Percentiles rank a stretch among this genome's conserved stretches.
These are phyloP conservation scores for Labia minor DNA, from an alignment of 2,888 invertebrate species.

Conservation along the genomic window DNA sequence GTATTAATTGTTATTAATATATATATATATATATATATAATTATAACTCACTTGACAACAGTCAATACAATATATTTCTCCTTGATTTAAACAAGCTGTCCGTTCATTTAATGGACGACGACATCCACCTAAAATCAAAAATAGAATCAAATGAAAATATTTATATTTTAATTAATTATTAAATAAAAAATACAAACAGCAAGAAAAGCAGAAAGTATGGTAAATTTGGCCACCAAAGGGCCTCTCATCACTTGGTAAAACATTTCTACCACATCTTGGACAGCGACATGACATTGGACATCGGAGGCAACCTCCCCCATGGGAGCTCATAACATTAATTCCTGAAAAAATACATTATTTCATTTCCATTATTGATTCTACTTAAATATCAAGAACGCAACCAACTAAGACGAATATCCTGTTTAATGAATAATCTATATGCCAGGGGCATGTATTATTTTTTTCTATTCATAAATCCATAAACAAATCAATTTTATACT, in stretches of 20 bases:
- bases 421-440: too few species aligned
- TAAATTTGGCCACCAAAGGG: neutral
- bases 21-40: too few species aligned
- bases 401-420: too few species aligned
- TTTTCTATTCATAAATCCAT: too few species aligned
- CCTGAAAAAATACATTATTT: too few species aligned
- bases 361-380: too few species aligned
- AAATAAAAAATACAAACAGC: neutral
- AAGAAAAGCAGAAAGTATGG: neutral
- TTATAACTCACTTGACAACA: neutral
- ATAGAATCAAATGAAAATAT: too few species aligned
- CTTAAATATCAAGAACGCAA: too few species aligned
- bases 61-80: neutral
- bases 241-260: neutral
- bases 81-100: neutral
- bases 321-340: neutral
- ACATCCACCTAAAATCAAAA: neutral
- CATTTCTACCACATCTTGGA: neutral
- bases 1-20: too few species aligned
- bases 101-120: neutral
- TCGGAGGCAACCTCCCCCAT: neutral
- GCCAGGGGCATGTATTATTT: too few species aligned
- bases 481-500: too few species aligned
- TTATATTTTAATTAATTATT: too few species aligned
- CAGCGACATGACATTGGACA: neutral